Conservation (phyloP, 2,113 vertebrate species). For the Phrynocephalus versicolor region DNA sequence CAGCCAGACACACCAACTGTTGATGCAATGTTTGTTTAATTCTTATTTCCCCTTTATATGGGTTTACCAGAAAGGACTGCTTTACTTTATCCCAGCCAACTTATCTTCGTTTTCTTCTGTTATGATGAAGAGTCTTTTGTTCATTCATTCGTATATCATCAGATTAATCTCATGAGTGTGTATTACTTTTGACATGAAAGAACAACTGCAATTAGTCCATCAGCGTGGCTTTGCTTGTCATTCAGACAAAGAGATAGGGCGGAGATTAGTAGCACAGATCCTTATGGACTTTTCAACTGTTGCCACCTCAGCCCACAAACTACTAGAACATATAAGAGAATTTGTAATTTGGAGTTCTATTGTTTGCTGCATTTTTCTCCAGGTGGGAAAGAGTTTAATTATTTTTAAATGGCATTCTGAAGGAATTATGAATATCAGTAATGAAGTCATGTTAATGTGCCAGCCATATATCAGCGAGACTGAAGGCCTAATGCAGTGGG, state of each 20-base stretch:
- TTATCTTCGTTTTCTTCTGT: not conserved
- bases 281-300: not conserved
- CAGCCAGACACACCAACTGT: not conserved
- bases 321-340: not conserved
- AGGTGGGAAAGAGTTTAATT: not conserved
- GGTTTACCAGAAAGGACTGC: not conserved
- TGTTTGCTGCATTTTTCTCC: not conserved
- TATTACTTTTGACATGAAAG: conserved; percentile 12
- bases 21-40: conserved; percentile 8
- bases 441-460: not conserved
- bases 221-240: not conserved
- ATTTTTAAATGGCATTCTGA: not conserved
- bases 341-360: not conserved
- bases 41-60: conserved; percentile 6
- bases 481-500: not conserved
- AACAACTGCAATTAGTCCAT: conserved; percentile 10
- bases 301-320: not conserved
- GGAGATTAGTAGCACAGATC: conserved; percentile 7
- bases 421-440: not conserved
- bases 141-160: not conserved
- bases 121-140: not conserved
- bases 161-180: not conserved
- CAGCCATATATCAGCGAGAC: not conserved
- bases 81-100: not conserved
- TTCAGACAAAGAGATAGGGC: not conserved